Percentiles rank a stretch among this genome's conserved stretches.
phyloP scores from a whole-genome alignment of 2,797 vertebrate species.

The Hemitrygon akajei region DNA sequence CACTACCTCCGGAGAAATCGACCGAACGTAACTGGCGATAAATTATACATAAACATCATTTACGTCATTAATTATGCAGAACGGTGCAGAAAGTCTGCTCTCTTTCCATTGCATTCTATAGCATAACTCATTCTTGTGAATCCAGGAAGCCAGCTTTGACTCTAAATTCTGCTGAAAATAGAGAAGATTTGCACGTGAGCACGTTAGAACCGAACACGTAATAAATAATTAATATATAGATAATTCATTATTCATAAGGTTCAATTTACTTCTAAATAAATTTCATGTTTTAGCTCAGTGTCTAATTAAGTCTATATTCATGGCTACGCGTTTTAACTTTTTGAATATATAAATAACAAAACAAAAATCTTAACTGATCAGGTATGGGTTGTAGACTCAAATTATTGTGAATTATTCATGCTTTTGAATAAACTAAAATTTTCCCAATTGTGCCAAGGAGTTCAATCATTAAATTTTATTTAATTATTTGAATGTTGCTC shows the following conservation, averaged over 20 bases:
- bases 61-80: not conserved
- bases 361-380: not conserved
- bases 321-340: not conserved
- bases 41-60: too few relatives aligned
- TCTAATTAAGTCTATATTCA: not conserved
- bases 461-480: not conserved
- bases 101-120: not conserved
- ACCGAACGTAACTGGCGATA: not conserved
- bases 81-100: not conserved
- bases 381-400: not conserved
- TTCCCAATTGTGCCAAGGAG: not conserved
- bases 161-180: not conserved
- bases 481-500: not conserved
- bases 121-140: not conserved
- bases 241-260: slow-evolving; percentile 12
- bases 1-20: not conserved
- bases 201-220: not conserved
- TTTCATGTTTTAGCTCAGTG: not conserved
- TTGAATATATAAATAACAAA: not conserved
- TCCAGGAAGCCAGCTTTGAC: not conserved
- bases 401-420: not conserved
- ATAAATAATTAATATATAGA: not conserved
- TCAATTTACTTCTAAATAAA: not conserved
- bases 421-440: not conserved
- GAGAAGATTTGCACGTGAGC: not conserved